A percentile compares a stretch with the other conserved stretches of the same genome.
Evolutionary conservation across 1,140 invertebrate genomes (phyloP).

Genomic region (Zaprionus camerounensis): DNA sequence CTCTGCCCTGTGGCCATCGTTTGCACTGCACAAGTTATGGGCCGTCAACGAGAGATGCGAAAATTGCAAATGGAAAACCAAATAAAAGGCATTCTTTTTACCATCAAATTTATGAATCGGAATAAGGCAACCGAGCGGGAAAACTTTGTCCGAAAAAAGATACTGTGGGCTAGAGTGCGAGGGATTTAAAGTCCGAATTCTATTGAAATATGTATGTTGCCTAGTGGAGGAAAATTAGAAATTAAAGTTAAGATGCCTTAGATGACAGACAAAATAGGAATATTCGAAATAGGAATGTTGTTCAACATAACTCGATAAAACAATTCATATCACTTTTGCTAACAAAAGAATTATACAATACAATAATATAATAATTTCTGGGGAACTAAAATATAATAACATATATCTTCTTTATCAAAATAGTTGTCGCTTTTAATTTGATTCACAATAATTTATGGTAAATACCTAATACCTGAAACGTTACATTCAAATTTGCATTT

Average conservation of each 20-base stretch:
- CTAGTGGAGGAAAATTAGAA: not conserved
- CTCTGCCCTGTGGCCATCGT: slow-evolving; percentile 12
- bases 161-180: no score
- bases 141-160: not conserved
- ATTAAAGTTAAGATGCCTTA: not conserved
- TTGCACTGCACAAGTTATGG: slow-evolving; percentile 54
- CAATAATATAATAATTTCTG: no score
- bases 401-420: no score
- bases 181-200: not conserved
- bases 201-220: not conserved
- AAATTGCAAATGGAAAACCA: slow-evolving; percentile 57
- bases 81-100: slow-evolving; percentile 42
- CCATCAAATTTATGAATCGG: slow-evolving; percentile 1
- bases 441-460: not conserved
- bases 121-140: not conserved
- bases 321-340: no score
- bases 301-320: no score
- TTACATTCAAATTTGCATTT: not conserved
- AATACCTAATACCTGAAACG: not conserved
- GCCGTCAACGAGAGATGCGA: slow-evolving; percentile 58
- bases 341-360: no score
- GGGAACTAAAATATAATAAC: no score
- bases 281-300: no score
- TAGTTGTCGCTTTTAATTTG: no score
- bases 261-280: not conserved